Conservation (phyloP, 1,140 invertebrate species). For the Pseudachorutes palmiensis region DNA sequence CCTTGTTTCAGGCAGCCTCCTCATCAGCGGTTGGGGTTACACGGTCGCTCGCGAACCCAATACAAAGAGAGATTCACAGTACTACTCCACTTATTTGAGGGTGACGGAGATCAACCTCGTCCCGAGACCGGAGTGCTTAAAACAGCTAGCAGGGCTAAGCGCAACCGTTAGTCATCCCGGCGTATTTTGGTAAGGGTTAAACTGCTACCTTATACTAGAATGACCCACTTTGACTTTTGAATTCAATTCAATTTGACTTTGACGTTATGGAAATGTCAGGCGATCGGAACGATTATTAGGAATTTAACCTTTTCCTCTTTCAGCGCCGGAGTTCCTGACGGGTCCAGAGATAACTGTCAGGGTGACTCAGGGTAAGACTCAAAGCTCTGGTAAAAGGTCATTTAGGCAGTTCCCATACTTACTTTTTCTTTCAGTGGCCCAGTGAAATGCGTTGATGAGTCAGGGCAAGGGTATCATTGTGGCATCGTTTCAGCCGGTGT, state of each 20-base stretch:
- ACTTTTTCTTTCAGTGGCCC: background rate
- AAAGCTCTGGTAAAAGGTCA: background rate
- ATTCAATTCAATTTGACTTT: no score
- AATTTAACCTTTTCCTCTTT: background rate
- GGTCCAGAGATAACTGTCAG: background rate
- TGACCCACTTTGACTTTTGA: no score
- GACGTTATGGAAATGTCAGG: no score
- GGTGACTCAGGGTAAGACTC: background rate
- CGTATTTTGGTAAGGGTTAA: background rate
- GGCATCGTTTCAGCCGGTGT: background rate
- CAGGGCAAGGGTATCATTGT: background rate
- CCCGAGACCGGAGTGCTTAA: background rate
- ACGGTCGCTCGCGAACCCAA: background rate
- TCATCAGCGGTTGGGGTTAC: background rate
- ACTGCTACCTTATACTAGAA: background rate
- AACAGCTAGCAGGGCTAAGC: background rate
- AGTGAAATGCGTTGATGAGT: background rate
- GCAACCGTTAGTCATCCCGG: background rate
- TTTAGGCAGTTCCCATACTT: background rate
- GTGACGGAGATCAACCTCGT: background rate
- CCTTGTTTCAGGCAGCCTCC: no score
- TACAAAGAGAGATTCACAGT: background rate
- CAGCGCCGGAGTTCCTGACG: background rate
- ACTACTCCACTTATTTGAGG: background rate
- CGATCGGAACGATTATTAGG: no score